These are phyloP conservation scores for Melipona bicolor DNA, from an alignment of 2,888 invertebrate species.

Conservation along the genomic window DNA sequence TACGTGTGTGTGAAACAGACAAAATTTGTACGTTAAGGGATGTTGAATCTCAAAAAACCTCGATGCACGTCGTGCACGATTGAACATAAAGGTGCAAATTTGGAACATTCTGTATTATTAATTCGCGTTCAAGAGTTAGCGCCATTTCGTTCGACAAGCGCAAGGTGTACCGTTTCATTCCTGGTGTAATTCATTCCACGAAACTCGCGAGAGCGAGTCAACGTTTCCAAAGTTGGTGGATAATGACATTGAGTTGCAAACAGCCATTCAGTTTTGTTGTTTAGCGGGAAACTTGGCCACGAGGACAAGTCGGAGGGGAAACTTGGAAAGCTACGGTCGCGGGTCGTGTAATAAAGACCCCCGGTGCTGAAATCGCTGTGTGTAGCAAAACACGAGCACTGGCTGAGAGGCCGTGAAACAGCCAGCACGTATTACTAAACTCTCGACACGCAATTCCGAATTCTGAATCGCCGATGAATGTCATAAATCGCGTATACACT, in stretches of 20 bases:
- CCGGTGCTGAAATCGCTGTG: neutral
- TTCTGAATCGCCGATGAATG: constrained; percentile 12
- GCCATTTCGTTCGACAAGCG: neutral
- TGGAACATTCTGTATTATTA: too few species aligned
- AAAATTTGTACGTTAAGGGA: too few species aligned
- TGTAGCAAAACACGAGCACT: neutral
- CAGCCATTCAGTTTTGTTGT: constrained; percentile 17
- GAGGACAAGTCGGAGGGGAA: constrained; percentile 7
- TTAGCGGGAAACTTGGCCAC: constrained; percentile 20
- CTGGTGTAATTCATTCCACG: neutral
- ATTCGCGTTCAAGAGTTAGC: too few species aligned
- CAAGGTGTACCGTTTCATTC: neutral
- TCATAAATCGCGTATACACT: constrained; percentile 1
- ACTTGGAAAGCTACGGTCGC: constrained; percentile 12
- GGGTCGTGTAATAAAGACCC: constrained; percentile 13
- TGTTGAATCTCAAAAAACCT: too few species aligned
- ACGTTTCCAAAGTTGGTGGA: neutral
- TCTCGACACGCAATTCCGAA: constrained; percentile 6
- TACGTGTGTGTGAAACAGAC: too few species aligned
- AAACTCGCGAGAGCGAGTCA: too few species aligned
- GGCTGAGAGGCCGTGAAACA: constrained; percentile 9
- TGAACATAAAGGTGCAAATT: too few species aligned
- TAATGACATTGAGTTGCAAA: constrained; percentile 17
- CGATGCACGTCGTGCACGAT: too few species aligned
- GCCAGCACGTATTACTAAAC: neutral